A percentile compares a stretch with the other conserved stretches of the same genome.
Evolutionary conservation across 2,888 invertebrate genomes (phyloP).

Genomic region (Pinctada fucata): DNA sequence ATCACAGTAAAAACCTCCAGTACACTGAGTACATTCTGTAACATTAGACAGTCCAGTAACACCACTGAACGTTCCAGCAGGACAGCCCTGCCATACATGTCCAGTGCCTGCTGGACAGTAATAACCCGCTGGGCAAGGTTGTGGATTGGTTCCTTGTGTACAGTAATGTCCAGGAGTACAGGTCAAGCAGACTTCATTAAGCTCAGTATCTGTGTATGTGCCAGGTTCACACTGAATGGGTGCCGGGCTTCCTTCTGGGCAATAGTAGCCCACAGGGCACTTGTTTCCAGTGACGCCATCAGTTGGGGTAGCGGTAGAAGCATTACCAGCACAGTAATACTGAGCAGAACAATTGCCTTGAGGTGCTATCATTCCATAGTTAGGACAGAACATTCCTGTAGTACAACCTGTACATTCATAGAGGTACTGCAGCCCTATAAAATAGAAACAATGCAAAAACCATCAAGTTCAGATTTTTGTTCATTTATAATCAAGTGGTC

Average conservation of each 20-base stretch:
- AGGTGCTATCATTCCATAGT: constrained; percentile 61
- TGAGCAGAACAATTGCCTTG: constrained; percentile 65
- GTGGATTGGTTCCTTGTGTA: constrained; percentile 60
- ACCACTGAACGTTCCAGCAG: constrained; percentile 69
- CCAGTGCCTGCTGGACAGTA: constrained; percentile 69
- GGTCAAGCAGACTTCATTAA: constrained; percentile 55
- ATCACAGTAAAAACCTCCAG: constrained; percentile 71
- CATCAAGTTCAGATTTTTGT: too few relatives aligned
- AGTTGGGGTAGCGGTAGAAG: constrained; percentile 56
- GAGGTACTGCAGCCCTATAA: constrained; percentile 59
- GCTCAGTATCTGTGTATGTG: constrained; percentile 61
- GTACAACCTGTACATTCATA: constrained; percentile 69
- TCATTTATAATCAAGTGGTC: too few relatives aligned
- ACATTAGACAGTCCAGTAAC: constrained; percentile 58
- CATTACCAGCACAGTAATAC: constrained; percentile 63
- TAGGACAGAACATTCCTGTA: constrained; percentile 69
- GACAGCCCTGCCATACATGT: constrained; percentile 68
- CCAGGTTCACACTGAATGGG: constrained; percentile 68
- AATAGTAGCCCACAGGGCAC: constrained; percentile 67
- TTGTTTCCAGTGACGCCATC: constrained; percentile 64
- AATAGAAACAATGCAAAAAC: not conserved
- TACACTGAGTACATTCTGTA: constrained; percentile 69
- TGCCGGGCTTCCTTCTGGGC: constrained; percentile 64
- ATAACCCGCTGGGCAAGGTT: constrained; percentile 69
- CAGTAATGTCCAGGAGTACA: constrained; percentile 72